phyloP scores from a whole-genome alignment of 92 coral and sea anemone genomes.

The Pocillopora grandis region DNA sequence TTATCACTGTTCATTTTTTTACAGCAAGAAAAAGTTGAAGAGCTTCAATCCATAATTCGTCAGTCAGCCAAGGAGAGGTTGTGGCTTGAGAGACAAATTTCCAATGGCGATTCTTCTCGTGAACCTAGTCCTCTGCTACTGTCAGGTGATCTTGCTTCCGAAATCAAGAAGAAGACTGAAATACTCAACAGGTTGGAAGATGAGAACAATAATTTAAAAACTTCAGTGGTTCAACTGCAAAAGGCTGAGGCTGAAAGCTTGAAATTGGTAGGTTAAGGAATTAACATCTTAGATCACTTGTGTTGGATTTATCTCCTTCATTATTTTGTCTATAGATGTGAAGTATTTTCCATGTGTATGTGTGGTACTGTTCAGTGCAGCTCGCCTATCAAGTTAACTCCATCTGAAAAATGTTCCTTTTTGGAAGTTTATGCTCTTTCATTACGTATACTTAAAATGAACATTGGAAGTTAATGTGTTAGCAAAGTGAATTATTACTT shows the following conservation, averaged over 20 bases:
- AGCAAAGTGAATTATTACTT: too few species aligned
- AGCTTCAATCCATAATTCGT: conserved; percentile 76
- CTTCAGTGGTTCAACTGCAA: conserved; percentile 50
- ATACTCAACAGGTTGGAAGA: conserved; percentile 39
- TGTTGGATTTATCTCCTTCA: too few species aligned
- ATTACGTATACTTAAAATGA: too few species aligned
- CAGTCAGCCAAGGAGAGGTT: conserved; percentile 89
- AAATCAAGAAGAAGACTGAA: conserved; percentile 28
- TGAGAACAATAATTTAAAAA: conserved; percentile 61
- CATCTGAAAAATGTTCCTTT: too few species aligned
- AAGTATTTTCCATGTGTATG: too few species aligned
- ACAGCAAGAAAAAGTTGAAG: conserved; percentile 83
- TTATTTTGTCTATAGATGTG: too few species aligned
- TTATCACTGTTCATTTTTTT: background rate
- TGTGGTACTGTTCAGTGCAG: too few species aligned
- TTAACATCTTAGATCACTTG: too few species aligned
- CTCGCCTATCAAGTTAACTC: too few species aligned
- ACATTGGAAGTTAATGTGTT: too few species aligned
- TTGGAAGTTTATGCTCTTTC: too few species aligned
- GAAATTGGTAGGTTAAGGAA: conserved; percentile 54
- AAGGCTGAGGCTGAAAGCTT: conserved; percentile 60
- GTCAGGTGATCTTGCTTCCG: conserved; percentile 43
- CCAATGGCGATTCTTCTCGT: conserved; percentile 54
- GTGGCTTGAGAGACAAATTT: conserved; percentile 83
- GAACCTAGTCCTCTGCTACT: conserved; percentile 53